These are phyloP conservation scores for Terrapene triunguis DNA, from an alignment of 2,113 vertebrate species.

Conservation along the genomic window DNA sequence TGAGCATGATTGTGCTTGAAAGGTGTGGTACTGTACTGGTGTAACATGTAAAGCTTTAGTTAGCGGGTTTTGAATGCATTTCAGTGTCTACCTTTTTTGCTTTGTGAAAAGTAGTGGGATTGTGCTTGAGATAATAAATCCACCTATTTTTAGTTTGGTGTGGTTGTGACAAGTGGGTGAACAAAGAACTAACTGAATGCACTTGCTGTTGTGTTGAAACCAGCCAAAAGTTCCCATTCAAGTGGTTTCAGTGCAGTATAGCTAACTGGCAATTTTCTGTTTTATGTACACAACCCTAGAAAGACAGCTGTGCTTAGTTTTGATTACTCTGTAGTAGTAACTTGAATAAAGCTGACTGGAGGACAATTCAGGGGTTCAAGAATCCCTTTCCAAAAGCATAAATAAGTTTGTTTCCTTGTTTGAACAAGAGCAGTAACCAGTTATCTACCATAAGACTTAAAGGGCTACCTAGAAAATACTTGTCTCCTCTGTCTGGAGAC, in stretches of 20 bases:
- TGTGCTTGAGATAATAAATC: constrained; percentile 77
- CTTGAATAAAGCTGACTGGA: constrained; percentile 67
- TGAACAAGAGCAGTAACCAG: constrained; percentile 12
- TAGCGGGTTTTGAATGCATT: constrained; percentile 67
- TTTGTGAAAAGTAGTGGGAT: constrained; percentile 67
- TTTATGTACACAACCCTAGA: constrained; percentile 70
- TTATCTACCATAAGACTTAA: constrained; percentile 16
- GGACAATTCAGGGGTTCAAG: constrained; percentile 15
- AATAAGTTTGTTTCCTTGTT: constrained; percentile 48
- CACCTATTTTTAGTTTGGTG: constrained; percentile 71
- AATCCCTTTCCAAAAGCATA: constrained; percentile 58
- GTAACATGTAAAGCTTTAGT: constrained; percentile 61
- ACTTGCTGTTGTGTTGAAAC: constrained; percentile 70
- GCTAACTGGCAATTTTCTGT: constrained; percentile 73
- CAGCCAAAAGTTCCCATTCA: constrained; percentile 71
- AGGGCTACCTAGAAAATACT: constrained; percentile 39
- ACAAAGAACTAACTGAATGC: constrained; percentile 76
- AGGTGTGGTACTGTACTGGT: constrained; percentile 77
- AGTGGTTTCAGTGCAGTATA: constrained; percentile 61
- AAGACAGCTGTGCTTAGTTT: constrained; percentile 67
- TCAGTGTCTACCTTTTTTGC: constrained; percentile 71
- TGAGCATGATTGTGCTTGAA: constrained; percentile 70
- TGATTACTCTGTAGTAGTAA: constrained; percentile 70
- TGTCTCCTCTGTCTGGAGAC: neutral
- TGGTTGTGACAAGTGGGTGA: constrained; percentile 68